Percentiles rank a stretch among this genome's conserved stretches.
Evolutionary conservation across 2,888 invertebrate species (phyloP).

Genomic region (Hirtodrosophila trivittata): DNA sequence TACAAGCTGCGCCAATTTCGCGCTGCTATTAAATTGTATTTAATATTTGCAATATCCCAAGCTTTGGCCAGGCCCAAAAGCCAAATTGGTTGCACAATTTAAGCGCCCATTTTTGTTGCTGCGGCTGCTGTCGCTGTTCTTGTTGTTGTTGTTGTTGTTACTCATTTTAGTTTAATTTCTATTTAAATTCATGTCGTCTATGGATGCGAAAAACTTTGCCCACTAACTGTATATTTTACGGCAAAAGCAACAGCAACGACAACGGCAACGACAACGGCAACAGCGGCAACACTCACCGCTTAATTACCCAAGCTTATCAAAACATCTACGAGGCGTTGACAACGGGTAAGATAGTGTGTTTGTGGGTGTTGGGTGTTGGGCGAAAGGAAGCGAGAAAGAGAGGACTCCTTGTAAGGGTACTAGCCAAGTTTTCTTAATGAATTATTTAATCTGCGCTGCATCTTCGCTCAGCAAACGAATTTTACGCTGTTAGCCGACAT

Average conservation of each 20-base stretch:
- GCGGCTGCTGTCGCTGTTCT: slow-evolving; percentile 23
- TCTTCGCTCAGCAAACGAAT: slow-evolving; percentile 56
- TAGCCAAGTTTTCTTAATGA: slow-evolving; percentile 73
- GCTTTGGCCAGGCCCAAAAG: slow-evolving; percentile 21
- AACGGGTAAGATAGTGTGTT: slow-evolving; percentile 13
- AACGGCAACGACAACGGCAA: slow-evolving; percentile 7
- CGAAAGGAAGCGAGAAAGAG: slow-evolving; percentile 1
- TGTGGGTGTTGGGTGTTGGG: neutral
- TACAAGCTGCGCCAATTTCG: slow-evolving; percentile 73
- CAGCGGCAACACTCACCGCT: slow-evolving; percentile 61
- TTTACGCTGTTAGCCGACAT: slow-evolving; percentile 62
- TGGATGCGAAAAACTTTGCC: slow-evolving; percentile 57
- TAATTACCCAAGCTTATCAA: slow-evolving; percentile 78
- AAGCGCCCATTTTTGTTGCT: slow-evolving; percentile 38
- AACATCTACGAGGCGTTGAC: slow-evolving; percentile 72
- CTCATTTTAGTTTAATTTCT: slow-evolving; percentile 79
- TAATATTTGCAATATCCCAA: slow-evolving; percentile 60
- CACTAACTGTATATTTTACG: slow-evolving; percentile 57
- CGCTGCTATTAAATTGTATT: slow-evolving; percentile 68
- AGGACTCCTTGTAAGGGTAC: slow-evolving; percentile 18
- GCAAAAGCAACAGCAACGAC: slow-evolving; percentile 28
- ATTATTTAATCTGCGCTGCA: slow-evolving; percentile 76
- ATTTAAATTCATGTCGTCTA: slow-evolving; percentile 77
- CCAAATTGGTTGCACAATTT: slow-evolving; percentile 73
- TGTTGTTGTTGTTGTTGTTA: slow-evolving; percentile 18